Evolutionary conservation across 2,113 vertebrate genomes (phyloP).

Genomic region (Pedetes capensis): DNA sequence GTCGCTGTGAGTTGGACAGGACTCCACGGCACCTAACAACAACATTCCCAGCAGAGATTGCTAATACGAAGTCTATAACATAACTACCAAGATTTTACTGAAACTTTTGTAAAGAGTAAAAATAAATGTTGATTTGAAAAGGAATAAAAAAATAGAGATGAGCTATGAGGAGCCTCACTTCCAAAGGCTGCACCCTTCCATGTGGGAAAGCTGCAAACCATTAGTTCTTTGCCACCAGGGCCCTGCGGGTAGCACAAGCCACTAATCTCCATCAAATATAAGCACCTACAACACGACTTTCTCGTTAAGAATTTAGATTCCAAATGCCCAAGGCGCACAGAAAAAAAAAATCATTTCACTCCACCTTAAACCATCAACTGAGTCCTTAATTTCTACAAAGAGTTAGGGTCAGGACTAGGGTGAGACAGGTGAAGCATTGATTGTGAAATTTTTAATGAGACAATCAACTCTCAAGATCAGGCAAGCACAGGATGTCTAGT

Average conservation of each 20-base stretch:
- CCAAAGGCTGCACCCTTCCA: neutral
- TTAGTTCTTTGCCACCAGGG: no score
- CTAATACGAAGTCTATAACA: neutral
- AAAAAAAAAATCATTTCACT: neutral
- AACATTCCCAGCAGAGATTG: neutral
- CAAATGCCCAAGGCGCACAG: neutral
- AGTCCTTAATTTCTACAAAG: no score
- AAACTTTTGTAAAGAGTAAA: neutral
- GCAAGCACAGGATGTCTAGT: neutral
- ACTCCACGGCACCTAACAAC: no score
- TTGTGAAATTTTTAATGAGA: neutral
- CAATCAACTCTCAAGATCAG: no score
- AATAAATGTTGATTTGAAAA: neutral
- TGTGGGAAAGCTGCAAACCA: no score
- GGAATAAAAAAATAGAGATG: neutral
- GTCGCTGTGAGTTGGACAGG: no score
- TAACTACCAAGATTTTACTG: neutral
- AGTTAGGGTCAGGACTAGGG: no score
- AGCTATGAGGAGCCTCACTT: neutral
- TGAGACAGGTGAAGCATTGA: neutral
- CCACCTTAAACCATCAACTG: neutral
- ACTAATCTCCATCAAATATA: neutral
- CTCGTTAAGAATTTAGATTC: neutral
- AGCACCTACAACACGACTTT: neutral
- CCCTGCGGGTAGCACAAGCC: neutral